Evolutionary conservation across 2,797 vertebrate genomes (phyloP).

Genomic region (Microchirus variegatus): DNA sequence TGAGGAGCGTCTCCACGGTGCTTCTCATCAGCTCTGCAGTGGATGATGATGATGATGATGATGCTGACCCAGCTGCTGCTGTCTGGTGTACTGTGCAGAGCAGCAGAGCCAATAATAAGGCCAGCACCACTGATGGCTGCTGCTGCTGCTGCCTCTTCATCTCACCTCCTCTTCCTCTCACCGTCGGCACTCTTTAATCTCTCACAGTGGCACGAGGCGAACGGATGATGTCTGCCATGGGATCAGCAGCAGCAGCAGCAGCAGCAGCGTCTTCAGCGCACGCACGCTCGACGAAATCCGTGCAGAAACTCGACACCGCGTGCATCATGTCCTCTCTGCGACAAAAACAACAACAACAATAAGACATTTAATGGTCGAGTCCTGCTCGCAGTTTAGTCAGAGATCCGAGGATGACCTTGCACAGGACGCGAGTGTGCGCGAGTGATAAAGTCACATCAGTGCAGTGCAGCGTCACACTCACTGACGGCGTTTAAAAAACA

Average conservation of each 20-base stretch:
- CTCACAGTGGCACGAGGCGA: conserved; percentile 58
- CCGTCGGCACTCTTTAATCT: conserved; percentile 30
- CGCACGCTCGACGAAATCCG: conserved; percentile 45
- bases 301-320: conserved; percentile 20
- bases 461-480: background rate
- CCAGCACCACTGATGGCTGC: conserved; percentile 65
- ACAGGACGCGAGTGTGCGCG: conserved; percentile 1
- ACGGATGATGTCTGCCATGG: conserved; percentile 61
- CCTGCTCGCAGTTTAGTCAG: background rate
- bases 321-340: conserved; percentile 49
- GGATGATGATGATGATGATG: conserved; percentile 19
- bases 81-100: conserved; percentile 66
- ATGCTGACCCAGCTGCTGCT: conserved; percentile 23
- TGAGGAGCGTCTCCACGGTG: conserved; percentile 20
- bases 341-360: conserved; percentile 47
- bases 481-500: background rate
- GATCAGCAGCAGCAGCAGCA: conserved; percentile 51
- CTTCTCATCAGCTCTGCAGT: conserved; percentile 44
- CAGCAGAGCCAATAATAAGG: conserved; percentile 67
- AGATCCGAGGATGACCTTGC: conserved; percentile 54
- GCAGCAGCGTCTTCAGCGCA: too few species aligned
- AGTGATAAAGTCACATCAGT: conserved; percentile 1
- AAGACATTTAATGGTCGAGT: conserved; percentile 10
- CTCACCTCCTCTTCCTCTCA: conserved; percentile 46
- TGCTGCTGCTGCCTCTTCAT: conserved; percentile 69